These are phyloP conservation scores for Chaetops frenatus DNA, from an alignment of 2,113 vertebrate species.

Conservation along the genomic window DNA sequence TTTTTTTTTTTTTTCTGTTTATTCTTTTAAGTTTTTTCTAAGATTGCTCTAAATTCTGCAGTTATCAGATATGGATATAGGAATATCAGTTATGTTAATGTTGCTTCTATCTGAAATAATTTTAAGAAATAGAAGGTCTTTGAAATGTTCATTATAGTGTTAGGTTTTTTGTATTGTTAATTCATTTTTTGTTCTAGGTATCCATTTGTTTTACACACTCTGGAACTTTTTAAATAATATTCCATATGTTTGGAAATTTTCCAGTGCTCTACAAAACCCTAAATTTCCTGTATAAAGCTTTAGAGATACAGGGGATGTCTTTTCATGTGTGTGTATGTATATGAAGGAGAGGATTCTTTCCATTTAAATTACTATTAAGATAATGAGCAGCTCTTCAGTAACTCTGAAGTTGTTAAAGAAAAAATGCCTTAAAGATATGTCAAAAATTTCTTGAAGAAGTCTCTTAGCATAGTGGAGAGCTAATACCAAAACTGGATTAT, in stretches of 20 bases:
- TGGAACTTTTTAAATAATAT: neutral
- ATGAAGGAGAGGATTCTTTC: neutral
- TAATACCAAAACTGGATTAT: neutral
- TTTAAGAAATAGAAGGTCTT: neutral
- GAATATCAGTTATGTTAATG: neutral
- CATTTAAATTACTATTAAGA: neutral
- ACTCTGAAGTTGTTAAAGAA: neutral
- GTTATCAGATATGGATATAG: neutral
- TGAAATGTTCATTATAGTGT: neutral
- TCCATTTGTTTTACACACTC: neutral
- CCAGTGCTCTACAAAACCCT: neutral
- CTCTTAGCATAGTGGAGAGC: neutral
- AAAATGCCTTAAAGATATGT: neutral
- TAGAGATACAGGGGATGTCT: neutral
- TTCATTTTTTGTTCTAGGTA: neutral
- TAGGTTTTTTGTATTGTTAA: neutral
- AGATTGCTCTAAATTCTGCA: neutral
- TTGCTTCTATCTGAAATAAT: neutral
- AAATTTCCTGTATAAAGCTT: neutral
- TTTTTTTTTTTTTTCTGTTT: neutral
- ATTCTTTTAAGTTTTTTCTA: neutral
- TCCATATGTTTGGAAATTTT: neutral
- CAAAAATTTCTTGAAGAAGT: neutral
- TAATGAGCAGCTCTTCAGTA: neutral
- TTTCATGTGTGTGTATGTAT: neutral